Evolutionary conservation across 2,113 vertebrate species (phyloP).

Genomic region (Tragelaphus imberbis): DNA sequence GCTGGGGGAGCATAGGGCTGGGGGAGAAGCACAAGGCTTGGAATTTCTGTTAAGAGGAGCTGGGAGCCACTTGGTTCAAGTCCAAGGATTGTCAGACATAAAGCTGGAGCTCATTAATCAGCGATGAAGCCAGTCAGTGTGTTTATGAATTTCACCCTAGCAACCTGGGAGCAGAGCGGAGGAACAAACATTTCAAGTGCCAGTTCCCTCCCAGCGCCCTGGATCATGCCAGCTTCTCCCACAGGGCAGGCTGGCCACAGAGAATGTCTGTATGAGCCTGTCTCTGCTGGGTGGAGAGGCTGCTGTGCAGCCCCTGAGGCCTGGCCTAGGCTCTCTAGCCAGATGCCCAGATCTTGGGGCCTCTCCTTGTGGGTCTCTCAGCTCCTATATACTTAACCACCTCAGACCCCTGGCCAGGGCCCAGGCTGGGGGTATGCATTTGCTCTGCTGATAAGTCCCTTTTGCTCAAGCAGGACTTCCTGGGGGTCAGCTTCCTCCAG

Average conservation of each 20-base stretch:
- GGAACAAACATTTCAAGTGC: background rate
- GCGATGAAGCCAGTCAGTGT: background rate
- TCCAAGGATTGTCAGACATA: background rate
- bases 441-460: background rate
- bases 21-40: background rate
- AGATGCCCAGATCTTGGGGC: background rate
- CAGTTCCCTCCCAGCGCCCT: background rate
- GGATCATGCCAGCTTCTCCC: background rate
- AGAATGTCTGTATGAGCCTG: background rate
- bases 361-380: background rate
- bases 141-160: constrained; percentile 33
- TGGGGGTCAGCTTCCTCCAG: background rate
- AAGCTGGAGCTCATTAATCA: constrained; percentile 47
- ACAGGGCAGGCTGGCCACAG: background rate
- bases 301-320: background rate
- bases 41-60: background rate
- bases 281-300: background rate
- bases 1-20: background rate
- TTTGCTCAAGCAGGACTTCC: background rate
- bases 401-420: background rate
- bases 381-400: background rate
- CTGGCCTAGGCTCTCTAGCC: background rate
- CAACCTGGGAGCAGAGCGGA: constrained; percentile 13
- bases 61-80: background rate
- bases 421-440: background rate